Base-by-base conservation (phyloP, 35 echinoderm and acorn worm species). In the Lytechinus pictus region DNA sequence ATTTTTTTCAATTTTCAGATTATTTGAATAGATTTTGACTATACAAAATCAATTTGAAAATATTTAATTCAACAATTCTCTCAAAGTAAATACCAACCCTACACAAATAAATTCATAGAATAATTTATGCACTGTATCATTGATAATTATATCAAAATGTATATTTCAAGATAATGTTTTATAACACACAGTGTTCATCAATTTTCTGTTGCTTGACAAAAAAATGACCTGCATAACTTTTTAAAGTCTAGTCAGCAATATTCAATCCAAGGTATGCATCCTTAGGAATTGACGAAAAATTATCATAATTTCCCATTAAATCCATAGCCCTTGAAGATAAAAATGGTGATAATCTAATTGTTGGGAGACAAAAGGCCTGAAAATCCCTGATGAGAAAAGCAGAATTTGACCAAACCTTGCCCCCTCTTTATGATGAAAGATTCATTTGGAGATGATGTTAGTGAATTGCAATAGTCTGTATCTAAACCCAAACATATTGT, bases 331-430 rank as follows among this genome's bases (percentile, higher is more conserved):
- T n/a, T 79, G 66, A 90, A 90, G 52, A 54, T 90, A 52, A 44
- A 58, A 90, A 52, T 90, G 88, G 29, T 90, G 29, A 90, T 90
- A 90, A 90, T 90, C 9, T 90, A 90, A 90, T 90, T 52, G 88
- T 90, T 54, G 16, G 28, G 88, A 90, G 88, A 90, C 88, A 90
- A 90, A 90, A 90, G 88, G 88, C 1, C 52, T 90, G 28, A 52
- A 90, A 90, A 44, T 90, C 52, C 52, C 16, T 90, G 29, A 90
- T 90, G 28, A 13, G 52, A 90, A 90, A 90, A 90, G 9, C 88
- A 90, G 29, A 10, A 12, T 52, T 90, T 90, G 88, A 90, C 88
- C 88, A 90, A 54, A 90, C 52, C 16, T 90, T 90, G 88, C 29
- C 88, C 88, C 88, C 52, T 90, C 88, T 52, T 44, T 90, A 27